Evolutionary conservation across 2,888 invertebrate genomes (phyloP), one percentile per base, ranked within the genome.

Genomic region (Eupithecia tripunctaria): DNA sequence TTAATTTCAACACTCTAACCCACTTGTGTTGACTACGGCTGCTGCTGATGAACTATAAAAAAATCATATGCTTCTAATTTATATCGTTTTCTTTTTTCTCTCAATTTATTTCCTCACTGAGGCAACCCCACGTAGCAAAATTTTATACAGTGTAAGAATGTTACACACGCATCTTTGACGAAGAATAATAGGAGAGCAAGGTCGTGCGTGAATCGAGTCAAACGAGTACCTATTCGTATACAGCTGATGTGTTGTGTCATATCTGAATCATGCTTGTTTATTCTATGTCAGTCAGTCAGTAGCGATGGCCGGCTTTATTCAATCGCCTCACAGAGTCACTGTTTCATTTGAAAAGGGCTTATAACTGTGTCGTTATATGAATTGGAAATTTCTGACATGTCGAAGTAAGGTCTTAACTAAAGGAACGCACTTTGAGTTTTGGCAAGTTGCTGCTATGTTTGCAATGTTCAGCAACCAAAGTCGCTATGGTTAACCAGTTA

Each of bases 151-250:
- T 63, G 47, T 41, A 36, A 6, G 32, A 27, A 8, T n/a, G n/a
- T n/a, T n/a, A n/a, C n/a, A n/a, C 36, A 36, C 36, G 18, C 36
- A 64, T 76, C 75, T 73, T 68, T 74, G 72, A 56, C 32, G 38
- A 73, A 68, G 70, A 83, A 84, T 84, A 89, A 89, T 89, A 88
- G 75, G 85, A 86, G 90, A 88, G 88, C 93, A 92, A 93, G 93
- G 93, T 85, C 88, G 80, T 68, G 82, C 84, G 85, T 81, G 84
- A 83, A 83, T 80, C 82, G 78, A 65, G 62, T 73, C 63, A 74
- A 60, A 27, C 69, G 71, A 36, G 62, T 32, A n/a, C 36, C 21
- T n/a, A 63, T 5, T 66, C 12, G 79, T 72, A 78, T 74, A 79
- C 86, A 87, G 85, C 86, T 87, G 86, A 83, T 75, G 80, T 25